Evolutionary conservation across 2,797 vertebrate genomes (phyloP), one percentile per base, ranked within the genome.

Genomic region (Toxotes lorentzi): DNA sequence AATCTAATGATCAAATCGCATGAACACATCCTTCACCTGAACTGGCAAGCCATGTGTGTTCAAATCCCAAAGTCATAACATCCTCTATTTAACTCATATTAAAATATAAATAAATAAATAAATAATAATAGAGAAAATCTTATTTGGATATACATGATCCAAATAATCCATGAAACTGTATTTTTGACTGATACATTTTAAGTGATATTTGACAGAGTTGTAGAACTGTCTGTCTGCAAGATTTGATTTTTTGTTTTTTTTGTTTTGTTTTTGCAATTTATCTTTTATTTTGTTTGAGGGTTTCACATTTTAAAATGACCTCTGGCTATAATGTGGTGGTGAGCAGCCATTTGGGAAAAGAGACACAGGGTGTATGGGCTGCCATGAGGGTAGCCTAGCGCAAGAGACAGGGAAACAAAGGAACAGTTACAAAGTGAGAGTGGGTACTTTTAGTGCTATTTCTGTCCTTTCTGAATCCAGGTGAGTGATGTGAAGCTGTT

Each of bases 381-480:
- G 80, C 88, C 77, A 84, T 70, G 81, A 89, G 70, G 81, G 79
- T 78, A 84, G 83, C 83, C 87, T 82, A 86, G 84, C 79, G 59
- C 66, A 62, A 72, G 71, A 93, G 81, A 86, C 82, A 76, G 77
- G 82, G 86, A 89, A 92, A 94, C 91, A 94, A 93, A 91, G 85
- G 82, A 92, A 91, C 88, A 77, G 89, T 91, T 92, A 89, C 92
- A 94, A 92, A 93, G 92, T 91, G 89, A 91, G 88, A 93, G 90
- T 83, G 88, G 88, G 84, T 90, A 92, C 94, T 93, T 94, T 95
- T 94, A 93, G 92, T 93, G 92, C 94, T 94, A 94, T 95, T 95
- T 94, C 90, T 91, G 87, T 93, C 91, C 90, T 92, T 93, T 90
- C 86, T 91, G 92, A 94, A 92, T 92, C 90, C 92, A 94, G 91